A percentile compares a stretch with the other conserved stretches of the same genome.
phyloP scores from a whole-genome alignment of 2,113 vertebrate species.

The Edolisoma coerulescens region DNA sequence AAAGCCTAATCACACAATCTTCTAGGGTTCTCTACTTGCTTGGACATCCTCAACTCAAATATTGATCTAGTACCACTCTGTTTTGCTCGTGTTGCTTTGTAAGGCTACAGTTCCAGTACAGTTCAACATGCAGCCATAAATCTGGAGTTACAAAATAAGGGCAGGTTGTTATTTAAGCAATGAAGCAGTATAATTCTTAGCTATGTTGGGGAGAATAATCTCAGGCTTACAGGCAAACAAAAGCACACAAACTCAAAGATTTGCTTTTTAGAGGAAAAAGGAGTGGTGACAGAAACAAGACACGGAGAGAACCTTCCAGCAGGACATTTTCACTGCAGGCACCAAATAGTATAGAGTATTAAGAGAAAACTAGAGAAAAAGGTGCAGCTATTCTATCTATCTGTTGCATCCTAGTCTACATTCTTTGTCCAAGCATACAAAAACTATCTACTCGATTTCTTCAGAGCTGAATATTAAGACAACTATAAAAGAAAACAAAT shows the following conservation, averaged over 20 bases:
- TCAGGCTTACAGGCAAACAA: background rate
- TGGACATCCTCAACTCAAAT: background rate
- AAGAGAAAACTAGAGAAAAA: background rate
- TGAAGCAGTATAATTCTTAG: background rate
- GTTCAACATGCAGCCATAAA: background rate
- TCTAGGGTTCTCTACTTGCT: background rate
- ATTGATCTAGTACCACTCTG: background rate
- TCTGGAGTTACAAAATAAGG: background rate
- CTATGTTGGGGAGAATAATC: background rate
- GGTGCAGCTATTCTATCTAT: background rate
- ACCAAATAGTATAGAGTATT: background rate
- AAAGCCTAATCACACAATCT: background rate
- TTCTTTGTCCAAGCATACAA: background rate
- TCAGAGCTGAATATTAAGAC: background rate
- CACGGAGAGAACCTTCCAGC: background rate
- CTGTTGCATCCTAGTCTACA: background rate
- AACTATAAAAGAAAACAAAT: background rate
- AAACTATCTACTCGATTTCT: background rate
- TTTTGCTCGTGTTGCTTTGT: background rate
- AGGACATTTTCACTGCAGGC: background rate
- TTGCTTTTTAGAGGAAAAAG: background rate
- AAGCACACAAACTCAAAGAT: background rate
- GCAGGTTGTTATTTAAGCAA: background rate
- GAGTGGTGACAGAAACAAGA: background rate
- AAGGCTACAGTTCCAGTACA: background rate